A percentile compares a stretch with the other conserved stretches of the same genome.
Conservation (phyloP, 1,140 invertebrate species). For the Adoxophyes honmai region DNA sequence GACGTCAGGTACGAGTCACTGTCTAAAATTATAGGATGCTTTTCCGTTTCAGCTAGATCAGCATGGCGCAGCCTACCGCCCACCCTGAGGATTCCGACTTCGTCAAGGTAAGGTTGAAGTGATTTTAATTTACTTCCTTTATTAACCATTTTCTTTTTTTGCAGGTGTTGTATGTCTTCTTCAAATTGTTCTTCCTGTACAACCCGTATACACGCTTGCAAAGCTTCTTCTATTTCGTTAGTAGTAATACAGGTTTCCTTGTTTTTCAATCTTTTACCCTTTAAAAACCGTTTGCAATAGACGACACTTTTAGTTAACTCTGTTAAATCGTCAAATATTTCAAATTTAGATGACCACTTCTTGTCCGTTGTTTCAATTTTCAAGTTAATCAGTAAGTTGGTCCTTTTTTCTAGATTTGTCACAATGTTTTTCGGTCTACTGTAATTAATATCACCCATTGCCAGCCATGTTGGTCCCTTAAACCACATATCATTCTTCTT, state of each 20-base stretch:
- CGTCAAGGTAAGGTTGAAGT: conserved; percentile 51
- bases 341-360: conserved; percentile 8
- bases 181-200: conserved; percentile 3
- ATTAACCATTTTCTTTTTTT: conserved; percentile 30
- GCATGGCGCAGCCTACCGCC: conserved; percentile 51
- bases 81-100: conserved; percentile 48
- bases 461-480: conserved; percentile 24
- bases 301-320: conserved; percentile 17
- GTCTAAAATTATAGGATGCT: conserved; percentile 38
- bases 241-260: conserved; percentile 7
- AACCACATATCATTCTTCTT: conserved; percentile 23
- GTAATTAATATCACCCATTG: neutral
- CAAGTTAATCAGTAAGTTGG: neutral
- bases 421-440: neutral
- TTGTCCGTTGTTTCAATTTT: conserved; percentile 3
- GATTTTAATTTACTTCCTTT: conserved; percentile 20
- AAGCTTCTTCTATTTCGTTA: conserved; percentile 22
- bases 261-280: neutral
- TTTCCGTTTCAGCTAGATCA: conserved; percentile 36
- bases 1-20: conserved; percentile 17
- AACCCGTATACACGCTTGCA: conserved; percentile 12
- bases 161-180: conserved; percentile 16
- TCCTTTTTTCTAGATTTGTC: neutral
- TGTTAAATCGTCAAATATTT: conserved; percentile 15
- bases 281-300: conserved; percentile 21